Base-by-base conservation (phyloP, 2,888 invertebrate species). In the Pycnomerus fuliginosus region DNA sequence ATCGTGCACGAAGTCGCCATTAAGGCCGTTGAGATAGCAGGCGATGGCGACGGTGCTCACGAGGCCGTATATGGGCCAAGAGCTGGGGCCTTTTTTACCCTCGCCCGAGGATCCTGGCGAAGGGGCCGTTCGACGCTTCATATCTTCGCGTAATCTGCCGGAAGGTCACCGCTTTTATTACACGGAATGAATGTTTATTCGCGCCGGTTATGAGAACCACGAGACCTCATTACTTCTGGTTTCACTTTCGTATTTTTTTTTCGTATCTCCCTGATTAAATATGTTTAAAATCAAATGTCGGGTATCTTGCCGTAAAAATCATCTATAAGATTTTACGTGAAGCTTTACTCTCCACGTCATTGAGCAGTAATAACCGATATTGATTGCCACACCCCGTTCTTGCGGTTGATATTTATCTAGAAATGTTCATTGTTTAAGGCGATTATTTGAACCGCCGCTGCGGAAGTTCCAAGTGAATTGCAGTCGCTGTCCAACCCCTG, bases 1-100 rank as follows among this genome's bases (percentile, higher is more conserved):
- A 67, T 91, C 91, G 74, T 92, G 91, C 50, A 92, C 90, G 66
- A 91, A 90, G 68, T 90, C 89, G 30, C 89, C 88, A 55, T 76
- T 75, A 53, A 89, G 74, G 38, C 87, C 85, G 70, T 88, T 88
- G 28, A 82, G 75, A 70, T 88, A 89, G 55, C 83, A 83, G 32
- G 80, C 73, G 12, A 83, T 75, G 11, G 86, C 85, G 7, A 85
- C 83, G 16, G 80, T 75, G 37, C 80, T 79, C 31, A 86, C 84
- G 13, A 83, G 69, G 12, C 75, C 71, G 64, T 85, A 85, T 39
- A 82, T 73, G 47, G 76, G 76, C 80, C 81, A 82, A 35, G 80
- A 79, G 53, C 69, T 75, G 44, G 68, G 73, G 27, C 53, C 56
- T 69, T 70, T 44, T 60, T 61, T 28, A 71, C 73, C 41, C 23